Percentiles rank a stretch among this genome's conserved stretches.
Conservation (phyloP, 2,113 vertebrate genomes). For the Pygoscelis antarcticus region DNA sequence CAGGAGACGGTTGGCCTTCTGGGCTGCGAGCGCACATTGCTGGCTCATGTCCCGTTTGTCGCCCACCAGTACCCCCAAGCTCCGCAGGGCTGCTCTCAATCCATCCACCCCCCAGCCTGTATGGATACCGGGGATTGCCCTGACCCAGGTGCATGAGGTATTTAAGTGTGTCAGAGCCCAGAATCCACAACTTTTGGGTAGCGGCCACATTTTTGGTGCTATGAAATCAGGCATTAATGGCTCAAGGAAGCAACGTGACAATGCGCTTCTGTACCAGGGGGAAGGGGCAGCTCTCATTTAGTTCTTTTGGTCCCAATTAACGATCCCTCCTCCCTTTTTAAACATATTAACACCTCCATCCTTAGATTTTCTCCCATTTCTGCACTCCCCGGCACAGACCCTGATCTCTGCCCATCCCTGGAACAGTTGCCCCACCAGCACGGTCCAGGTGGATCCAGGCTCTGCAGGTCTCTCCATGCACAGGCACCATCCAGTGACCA, state of each 20-base stretch:
- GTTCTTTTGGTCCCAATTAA: background rate
- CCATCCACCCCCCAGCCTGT: background rate
- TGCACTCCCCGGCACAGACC: background rate
- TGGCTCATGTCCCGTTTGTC: rapidly evolving
- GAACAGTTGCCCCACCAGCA: background rate
- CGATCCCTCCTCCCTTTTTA: background rate
- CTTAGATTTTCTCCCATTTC: background rate
- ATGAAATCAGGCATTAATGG: background rate
- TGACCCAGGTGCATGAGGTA: background rate
- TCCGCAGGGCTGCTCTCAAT: background rate
- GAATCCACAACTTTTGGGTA: background rate
- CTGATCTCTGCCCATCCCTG: background rate
- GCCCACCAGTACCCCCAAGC: background rate
- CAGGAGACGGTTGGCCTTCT: rapidly evolving
- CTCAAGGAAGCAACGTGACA: background rate
- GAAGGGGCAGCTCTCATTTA: background rate
- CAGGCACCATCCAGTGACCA: background rate
- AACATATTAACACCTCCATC: background rate
- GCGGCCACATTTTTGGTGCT: background rate
- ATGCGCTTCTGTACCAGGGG: background rate
- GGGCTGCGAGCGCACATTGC: rapidly evolving
- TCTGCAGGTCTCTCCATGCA: background rate
- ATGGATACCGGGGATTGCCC: background rate
- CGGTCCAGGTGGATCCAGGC: background rate
- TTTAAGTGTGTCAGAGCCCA: background rate